Conservation (phyloP, 2,888 invertebrate species). For the Aphidius colemani region DNA sequence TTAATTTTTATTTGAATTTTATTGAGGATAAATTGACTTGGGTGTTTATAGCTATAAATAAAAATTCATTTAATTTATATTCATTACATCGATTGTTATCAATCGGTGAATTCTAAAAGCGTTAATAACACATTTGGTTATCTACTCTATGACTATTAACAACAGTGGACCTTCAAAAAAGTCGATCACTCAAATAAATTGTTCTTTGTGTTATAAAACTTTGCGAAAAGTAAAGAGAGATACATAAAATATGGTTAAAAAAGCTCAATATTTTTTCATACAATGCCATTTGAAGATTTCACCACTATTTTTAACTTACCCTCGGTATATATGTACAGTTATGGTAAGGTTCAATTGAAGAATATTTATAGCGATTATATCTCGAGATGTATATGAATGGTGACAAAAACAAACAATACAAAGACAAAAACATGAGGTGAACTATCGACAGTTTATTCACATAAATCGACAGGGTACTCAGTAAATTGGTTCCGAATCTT, state of each 20-base stretch:
- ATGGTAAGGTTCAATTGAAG: background rate
- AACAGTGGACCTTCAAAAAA: too few relatives aligned
- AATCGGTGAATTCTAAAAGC: too few relatives aligned
- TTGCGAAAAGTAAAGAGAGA: background rate
- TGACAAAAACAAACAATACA: background rate
- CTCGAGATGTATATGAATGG: too few relatives aligned
- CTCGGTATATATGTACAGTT: background rate
- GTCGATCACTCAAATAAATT: too few relatives aligned
- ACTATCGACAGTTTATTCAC: constrained; percentile 53
- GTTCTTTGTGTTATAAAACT: too few relatives aligned
- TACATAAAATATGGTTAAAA: constrained; percentile 26
- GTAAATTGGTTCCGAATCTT: constrained; percentile 57
- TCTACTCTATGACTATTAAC: too few relatives aligned
- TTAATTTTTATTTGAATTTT: too few relatives aligned
- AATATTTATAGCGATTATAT: background rate
- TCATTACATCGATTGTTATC: too few relatives aligned
- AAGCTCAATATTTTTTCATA: constrained; percentile 39
- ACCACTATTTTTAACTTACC: background rate
- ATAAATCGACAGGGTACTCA: constrained; percentile 58
- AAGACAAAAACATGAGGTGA: constrained; percentile 43
- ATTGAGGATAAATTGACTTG: too few relatives aligned
- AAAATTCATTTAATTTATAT: too few relatives aligned
- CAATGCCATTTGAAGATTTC: constrained; percentile 41
- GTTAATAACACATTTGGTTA: too few relatives aligned
- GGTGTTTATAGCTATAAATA: too few relatives aligned